phyloP scores from a whole-genome alignment of 2,113 vertebrate species.

The Proterorhinus semilunaris region DNA sequence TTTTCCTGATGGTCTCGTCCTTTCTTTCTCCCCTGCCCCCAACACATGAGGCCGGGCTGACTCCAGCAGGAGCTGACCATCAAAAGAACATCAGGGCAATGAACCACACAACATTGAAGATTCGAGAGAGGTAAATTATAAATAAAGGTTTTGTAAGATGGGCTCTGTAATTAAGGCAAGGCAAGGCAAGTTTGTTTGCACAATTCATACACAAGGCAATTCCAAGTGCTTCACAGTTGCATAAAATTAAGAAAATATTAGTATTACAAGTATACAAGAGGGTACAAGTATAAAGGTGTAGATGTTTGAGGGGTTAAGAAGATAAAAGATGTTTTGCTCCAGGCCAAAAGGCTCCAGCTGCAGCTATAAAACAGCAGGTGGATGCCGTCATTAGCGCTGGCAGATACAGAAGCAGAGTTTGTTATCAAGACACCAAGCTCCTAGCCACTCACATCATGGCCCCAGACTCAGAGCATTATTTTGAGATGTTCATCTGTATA shows the following conservation, averaged over 20 bases:
- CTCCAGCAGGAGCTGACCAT: conserved; percentile 95
- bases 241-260: neutral
- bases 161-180: neutral
- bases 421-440: conserved; percentile 79
- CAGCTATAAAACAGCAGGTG: conserved; percentile 99
- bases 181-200: too few relatives aligned
- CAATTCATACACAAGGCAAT: too few relatives aligned
- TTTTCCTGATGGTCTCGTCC: conserved; percentile 61
- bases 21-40: conserved; percentile 15
- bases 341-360: conserved; percentile 89
- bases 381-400: conserved; percentile 94
- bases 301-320: conserved; percentile 6
- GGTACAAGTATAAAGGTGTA: conserved; percentile 10
- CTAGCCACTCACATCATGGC: conserved; percentile 41
- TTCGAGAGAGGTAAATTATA: conserved; percentile 24
- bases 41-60: conserved; percentile 63
- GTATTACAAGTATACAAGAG: conserved; percentile 3
- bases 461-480: conserved; percentile 49
- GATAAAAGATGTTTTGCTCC: conserved; percentile 33
- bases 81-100: conserved; percentile 99
- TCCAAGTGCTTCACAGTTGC: too few relatives aligned
- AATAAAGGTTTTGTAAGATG: neutral
- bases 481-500: conserved; percentile 1
- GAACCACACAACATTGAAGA: conserved; percentile 77
- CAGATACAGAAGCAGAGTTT: conserved; percentile 89